Evolutionary conservation across 2,797 vertebrate species (phyloP).

Genomic region (Sebastes hubbsi): DNA sequence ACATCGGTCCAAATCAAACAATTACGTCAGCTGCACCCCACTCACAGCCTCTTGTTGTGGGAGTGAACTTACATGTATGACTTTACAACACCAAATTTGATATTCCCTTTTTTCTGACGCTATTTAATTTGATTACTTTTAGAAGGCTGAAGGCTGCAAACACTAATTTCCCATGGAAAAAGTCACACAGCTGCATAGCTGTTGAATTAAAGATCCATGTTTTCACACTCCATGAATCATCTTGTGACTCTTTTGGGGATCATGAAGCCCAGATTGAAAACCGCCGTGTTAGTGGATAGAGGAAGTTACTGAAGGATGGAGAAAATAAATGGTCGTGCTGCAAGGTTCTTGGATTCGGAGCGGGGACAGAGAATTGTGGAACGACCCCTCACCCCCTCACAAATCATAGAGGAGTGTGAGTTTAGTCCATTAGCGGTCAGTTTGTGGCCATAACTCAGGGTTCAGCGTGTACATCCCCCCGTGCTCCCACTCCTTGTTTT

Average conservation of each 20-base stretch:
- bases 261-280: constrained; percentile 28
- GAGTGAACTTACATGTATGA: constrained; percentile 15
- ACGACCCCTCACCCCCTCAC: constrained; percentile 59
- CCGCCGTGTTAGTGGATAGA: constrained; percentile 13
- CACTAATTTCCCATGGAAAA: constrained; percentile 41
- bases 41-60: background rate
- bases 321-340: constrained; percentile 40
- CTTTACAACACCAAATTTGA: constrained; percentile 23
- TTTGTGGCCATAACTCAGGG: constrained; percentile 54
- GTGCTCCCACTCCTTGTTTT: constrained; percentile 43
- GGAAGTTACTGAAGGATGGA: constrained; percentile 33
- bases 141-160: constrained; percentile 23
- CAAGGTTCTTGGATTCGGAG: constrained; percentile 45
- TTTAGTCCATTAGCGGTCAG: constrained; percentile 70
- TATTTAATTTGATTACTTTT: constrained; percentile 45
- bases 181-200: constrained; percentile 36
- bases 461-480: constrained; percentile 14
- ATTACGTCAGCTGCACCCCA: constrained; percentile 4
- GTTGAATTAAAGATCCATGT: constrained; percentile 46
- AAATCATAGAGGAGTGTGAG: constrained; percentile 71
- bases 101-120: constrained; percentile 15
- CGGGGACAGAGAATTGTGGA: constrained; percentile 27
- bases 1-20: constrained; percentile 10
- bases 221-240: constrained; percentile 66
- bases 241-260: constrained; percentile 26